Percentiles rank a stretch among this genome's conserved stretches.
phyloP scores from a whole-genome alignment of 2,888 invertebrate species.

The Cosmia trapezina region DNA sequence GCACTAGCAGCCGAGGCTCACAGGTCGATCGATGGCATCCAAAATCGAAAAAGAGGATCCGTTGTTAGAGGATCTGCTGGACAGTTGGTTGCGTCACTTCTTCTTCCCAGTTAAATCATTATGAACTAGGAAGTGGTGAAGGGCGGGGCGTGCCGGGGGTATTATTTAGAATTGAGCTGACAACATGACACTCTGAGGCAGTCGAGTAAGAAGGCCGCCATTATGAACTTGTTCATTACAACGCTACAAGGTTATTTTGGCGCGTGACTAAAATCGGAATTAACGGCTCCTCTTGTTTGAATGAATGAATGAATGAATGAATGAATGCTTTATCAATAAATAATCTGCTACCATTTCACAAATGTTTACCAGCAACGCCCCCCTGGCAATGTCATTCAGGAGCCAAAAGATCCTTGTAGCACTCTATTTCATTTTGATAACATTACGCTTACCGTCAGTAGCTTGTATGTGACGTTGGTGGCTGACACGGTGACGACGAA shows the following conservation, averaged over 20 bases:
- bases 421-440: neutral
- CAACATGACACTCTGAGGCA: neutral
- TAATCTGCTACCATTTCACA: neutral
- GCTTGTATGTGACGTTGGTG: slow-evolving; percentile 68
- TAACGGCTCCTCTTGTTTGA: neutral
- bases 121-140: too few relatives aligned
- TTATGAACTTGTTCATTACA: neutral
- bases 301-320: too few relatives aligned
- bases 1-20: too few relatives aligned
- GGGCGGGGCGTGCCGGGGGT: too few relatives aligned
- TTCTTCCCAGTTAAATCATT: too few relatives aligned
- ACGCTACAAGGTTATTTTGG: neutral
- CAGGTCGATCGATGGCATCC: too few relatives aligned
- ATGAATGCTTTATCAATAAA: too few relatives aligned
- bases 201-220: neutral
- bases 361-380: too few relatives aligned
- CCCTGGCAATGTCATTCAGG: neutral
- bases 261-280: neutral
- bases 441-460: slow-evolving; percentile 67
- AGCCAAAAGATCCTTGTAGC: too few relatives aligned
- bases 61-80: neutral
- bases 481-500: slow-evolving; percentile 36
- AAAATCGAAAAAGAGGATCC: too few relatives aligned
- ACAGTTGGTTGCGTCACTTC: too few relatives aligned
- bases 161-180: neutral